Evolutionary conservation across 37 sponge, comb jelly and placozoan genomes (phyloP).

Genomic region (Cliona cf. orientalis): DNA sequence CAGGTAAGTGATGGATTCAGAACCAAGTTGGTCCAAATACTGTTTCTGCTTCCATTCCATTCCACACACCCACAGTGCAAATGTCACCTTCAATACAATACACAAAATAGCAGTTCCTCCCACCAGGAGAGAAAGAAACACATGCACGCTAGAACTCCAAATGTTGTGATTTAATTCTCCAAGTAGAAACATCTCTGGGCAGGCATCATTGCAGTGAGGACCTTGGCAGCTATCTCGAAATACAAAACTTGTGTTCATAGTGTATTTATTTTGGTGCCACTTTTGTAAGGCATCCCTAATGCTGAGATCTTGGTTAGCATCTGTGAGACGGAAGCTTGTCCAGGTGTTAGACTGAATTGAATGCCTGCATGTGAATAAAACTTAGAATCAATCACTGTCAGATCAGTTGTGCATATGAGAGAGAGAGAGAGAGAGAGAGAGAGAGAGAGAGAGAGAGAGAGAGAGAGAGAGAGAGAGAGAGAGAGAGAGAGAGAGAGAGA

Average conservation of each 20-base stretch:
- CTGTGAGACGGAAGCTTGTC: not conserved
- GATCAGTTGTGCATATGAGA: too few relatives aligned
- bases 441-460: too few relatives aligned
- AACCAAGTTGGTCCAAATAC: constrained; percentile 9
- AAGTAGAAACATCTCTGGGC: constrained; percentile 58
- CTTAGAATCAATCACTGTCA: too few relatives aligned
- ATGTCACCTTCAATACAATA: constrained; percentile 9
- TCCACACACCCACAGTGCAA: constrained; percentile 14
- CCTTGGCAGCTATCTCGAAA: too few relatives aligned
- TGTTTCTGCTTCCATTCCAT: constrained; percentile 31
- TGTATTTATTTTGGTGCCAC: constrained; percentile 16
- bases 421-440: too few relatives aligned
- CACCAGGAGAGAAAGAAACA: not conserved
- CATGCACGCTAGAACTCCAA: constrained; percentile 8
- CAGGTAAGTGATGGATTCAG: too few relatives aligned
- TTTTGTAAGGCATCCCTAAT: constrained; percentile 45
- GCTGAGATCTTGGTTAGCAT: not conserved
- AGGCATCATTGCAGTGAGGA: constrained; percentile 61
- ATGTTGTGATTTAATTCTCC: not conserved
- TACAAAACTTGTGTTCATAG: too few relatives aligned
- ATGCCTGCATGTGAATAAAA: not conserved
- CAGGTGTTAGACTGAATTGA: not conserved
- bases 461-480: too few relatives aligned
- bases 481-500: too few relatives aligned
- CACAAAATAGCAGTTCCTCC: constrained; percentile 4